A percentile compares a stretch with the other conserved stretches of the same genome.
Conservation (phyloP, 1,140 invertebrate genomes). For the Lethrus apterus region DNA sequence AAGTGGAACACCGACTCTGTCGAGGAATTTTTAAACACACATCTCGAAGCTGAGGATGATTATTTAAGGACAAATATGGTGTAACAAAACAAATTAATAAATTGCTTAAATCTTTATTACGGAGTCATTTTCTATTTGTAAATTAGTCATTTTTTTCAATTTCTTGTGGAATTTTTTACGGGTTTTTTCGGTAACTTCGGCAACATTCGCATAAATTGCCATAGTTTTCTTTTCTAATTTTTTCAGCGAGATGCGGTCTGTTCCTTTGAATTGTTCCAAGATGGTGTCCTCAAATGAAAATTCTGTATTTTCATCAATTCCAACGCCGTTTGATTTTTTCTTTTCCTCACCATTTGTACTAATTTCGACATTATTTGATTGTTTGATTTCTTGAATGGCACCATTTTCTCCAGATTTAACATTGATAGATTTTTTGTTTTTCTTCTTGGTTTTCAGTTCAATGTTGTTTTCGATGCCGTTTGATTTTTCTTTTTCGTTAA, state of each 20-base stretch:
- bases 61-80: slow-evolving; percentile 56
- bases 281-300: no score
- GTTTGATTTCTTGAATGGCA: neutral
- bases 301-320: neutral
- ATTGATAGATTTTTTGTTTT: no score
- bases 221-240: neutral
- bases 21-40: slow-evolving; percentile 85
- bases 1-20: slow-evolving; percentile 97
- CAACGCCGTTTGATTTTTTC: neutral
- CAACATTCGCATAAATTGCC: neutral
- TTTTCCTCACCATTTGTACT: neutral
- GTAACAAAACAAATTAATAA: slow-evolving; percentile 29
- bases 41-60: slow-evolving; percentile 55
- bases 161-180: neutral
- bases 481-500: no score
- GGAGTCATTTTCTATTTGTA: neutral
- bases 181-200: neutral
- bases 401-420: neutral
- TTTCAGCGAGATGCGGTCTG: neutral
- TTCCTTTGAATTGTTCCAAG: neutral
- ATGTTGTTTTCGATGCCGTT: no score
- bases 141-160: neutral
- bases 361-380: neutral
- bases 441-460: no score
- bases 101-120: neutral